A percentile compares a stretch with the other conserved stretches of the same genome.
Conservation (phyloP, 2,113 vertebrate species). For the Scatophagus argus region DNA sequence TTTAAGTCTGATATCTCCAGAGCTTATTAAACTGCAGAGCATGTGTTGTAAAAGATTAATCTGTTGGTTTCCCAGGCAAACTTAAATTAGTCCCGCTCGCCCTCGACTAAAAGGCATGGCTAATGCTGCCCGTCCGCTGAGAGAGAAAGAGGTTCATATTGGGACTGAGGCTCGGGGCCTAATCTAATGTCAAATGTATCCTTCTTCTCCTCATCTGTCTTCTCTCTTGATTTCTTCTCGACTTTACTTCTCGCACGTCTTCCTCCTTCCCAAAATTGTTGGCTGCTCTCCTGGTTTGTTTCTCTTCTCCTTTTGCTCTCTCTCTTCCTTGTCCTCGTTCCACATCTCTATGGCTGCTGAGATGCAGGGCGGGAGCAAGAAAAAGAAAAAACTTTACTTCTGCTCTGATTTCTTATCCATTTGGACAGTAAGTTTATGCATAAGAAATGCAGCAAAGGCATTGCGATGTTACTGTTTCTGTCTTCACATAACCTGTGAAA, state of each 20-base stretch:
- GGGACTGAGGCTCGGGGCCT: conserved; percentile 51
- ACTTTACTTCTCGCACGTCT: conserved; percentile 1
- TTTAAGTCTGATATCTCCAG: conserved; percentile 76
- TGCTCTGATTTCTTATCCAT: neutral
- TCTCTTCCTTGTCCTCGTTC: conserved; percentile 17
- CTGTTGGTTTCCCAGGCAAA: conserved; percentile 80
- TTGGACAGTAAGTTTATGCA: neutral
- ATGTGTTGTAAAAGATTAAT: conserved; percentile 83
- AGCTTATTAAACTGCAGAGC: conserved; percentile 80
- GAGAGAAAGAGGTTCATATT: conserved; percentile 64
- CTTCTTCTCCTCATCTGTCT: conserved; percentile 37
- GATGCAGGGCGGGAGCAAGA: neutral
- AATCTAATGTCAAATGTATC: conserved; percentile 66
- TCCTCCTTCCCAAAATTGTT: conserved; percentile 5
- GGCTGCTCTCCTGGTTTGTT: conserved; percentile 7
- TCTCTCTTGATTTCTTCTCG: conserved; percentile 34
- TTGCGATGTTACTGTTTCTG: neutral
- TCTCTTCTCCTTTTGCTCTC: neutral
- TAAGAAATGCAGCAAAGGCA: neutral
- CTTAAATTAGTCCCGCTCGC: conserved; percentile 74
- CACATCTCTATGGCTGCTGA: neutral
- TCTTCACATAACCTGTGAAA: neutral
- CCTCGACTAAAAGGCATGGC: conserved; percentile 72
- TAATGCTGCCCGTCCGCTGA: conserved; percentile 67
- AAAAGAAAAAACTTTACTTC: neutral